These are phyloP conservation scores for Ceuthmochares aereus DNA, from an alignment of 2,113 vertebrate species.

Conservation along the genomic window DNA sequence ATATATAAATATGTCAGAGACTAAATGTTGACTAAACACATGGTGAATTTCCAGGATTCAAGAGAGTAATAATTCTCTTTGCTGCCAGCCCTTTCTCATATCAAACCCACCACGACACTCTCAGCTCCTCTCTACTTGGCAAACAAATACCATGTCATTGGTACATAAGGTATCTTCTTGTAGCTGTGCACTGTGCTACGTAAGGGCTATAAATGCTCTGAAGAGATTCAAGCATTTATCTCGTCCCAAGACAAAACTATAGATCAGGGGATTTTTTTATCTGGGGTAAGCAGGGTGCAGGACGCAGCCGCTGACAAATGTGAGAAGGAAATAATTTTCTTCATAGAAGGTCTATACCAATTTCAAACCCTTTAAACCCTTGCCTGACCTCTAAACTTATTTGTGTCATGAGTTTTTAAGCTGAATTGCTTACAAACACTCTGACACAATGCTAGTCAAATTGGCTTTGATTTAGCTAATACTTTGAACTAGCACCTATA, in stretches of 20 bases:
- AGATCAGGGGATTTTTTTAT: background rate
- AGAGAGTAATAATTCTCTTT: background rate
- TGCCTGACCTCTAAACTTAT: rapidly evolving
- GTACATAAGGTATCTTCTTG: background rate
- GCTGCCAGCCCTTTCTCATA: background rate
- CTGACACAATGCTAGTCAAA: background rate
- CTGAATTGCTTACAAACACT: background rate
- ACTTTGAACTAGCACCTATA: background rate
- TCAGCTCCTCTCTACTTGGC: background rate
- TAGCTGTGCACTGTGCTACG: background rate
- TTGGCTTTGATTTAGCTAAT: background rate
- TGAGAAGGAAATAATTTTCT: background rate
- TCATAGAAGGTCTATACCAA: background rate
- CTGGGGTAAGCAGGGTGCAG: background rate
- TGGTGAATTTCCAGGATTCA: background rate
- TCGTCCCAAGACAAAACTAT: background rate
- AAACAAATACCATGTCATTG: background rate
- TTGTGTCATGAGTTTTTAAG: background rate
- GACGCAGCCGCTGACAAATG: background rate
- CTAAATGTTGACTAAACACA: background rate
- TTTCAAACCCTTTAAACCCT: background rate
- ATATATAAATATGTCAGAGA: background rate
- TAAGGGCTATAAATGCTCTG: background rate
- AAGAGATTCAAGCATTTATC: background rate
- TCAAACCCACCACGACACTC: background rate